A percentile compares a stretch with the other conserved stretches of the same genome.
These are phyloP conservation scores for Sylvia atricapilla DNA, from an alignment of 2,113 vertebrate genomes.

Conservation along the genomic window DNA sequence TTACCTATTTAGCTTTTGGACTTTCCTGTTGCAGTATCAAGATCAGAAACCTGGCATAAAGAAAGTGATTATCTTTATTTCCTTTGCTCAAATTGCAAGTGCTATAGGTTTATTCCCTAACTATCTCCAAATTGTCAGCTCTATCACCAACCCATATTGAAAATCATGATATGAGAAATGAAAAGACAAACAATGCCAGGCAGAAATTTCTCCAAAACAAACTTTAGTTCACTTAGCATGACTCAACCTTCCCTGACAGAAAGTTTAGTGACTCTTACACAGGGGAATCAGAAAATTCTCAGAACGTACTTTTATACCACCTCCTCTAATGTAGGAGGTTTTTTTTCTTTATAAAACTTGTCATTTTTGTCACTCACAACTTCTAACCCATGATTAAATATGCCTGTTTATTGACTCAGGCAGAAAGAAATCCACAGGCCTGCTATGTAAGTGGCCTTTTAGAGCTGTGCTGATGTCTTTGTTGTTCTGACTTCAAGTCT, in stretches of 20 bases:
- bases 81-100: background rate
- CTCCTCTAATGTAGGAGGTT: background rate
- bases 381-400: slow-evolving; percentile 21
- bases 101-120: background rate
- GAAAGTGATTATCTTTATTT: background rate
- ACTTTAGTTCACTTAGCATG: background rate
- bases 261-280: background rate
- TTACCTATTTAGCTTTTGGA: background rate
- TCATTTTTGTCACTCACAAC: background rate
- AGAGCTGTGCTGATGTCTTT: slow-evolving; percentile 42
- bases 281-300: background rate
- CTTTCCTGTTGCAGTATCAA: background rate
- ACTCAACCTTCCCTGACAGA: background rate
- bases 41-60: background rate
- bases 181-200: background rate
- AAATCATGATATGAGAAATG: background rate
- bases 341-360: background rate
- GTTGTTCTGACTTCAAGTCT: background rate
- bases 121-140: background rate
- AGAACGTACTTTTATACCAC: background rate
- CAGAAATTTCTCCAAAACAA: slow-evolving; percentile 7
- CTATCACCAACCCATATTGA: background rate
- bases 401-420: slow-evolving; percentile 48
- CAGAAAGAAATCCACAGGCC: slow-evolving; percentile 15
- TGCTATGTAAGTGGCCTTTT: slow-evolving; percentile 9